Percentiles rank a stretch among this genome's conserved stretches.
These are phyloP conservation scores for Esox niger DNA, from an alignment of 2,113 vertebrate genomes.

Conservation along the genomic window DNA sequence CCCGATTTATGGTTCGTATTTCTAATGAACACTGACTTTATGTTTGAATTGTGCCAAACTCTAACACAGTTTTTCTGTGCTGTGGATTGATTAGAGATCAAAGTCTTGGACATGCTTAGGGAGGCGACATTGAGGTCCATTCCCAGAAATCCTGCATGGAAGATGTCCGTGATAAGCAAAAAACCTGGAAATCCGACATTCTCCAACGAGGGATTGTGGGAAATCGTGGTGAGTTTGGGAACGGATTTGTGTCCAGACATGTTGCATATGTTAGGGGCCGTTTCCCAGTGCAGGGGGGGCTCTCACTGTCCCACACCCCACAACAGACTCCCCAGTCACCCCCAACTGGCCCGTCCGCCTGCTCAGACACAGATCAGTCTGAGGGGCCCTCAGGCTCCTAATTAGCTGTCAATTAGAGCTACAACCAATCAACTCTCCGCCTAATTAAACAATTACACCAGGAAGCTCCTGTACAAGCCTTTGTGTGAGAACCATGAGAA, in stretches of 20 bases:
- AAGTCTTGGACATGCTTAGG: no score
- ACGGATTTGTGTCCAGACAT: not conserved
- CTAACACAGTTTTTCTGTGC: no score
- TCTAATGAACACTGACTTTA: no score
- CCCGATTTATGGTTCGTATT: no score
- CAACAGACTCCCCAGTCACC: conserved; percentile 30
- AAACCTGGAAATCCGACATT: no score
- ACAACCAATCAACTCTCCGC: conserved; percentile 90
- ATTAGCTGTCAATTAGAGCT: conserved; percentile 96
- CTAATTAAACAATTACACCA: conserved; percentile 91
- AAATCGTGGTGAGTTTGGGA: no score
- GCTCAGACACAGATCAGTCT: conserved; percentile 83
- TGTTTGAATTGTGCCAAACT: no score
- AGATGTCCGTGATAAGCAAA: no score
- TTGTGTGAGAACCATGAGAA: conserved; percentile 86
- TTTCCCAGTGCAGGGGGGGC: conserved; percentile 43
- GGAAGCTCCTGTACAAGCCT: conserved; percentile 80
- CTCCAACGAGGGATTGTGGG: no score
- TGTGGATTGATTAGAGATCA: no score
- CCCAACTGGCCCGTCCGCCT: conserved; percentile 66
- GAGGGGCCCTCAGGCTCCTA: conserved; percentile 83
- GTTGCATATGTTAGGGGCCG: conserved; percentile 14
- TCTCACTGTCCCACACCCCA: conserved; percentile 39
- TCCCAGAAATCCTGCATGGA: no score
- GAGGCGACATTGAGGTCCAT: no score